A percentile compares a stretch with the other conserved stretches of the same genome.
Conservation (phyloP, 2,888 invertebrate genomes). For the Scelioninae gen. 1 region DNA sequence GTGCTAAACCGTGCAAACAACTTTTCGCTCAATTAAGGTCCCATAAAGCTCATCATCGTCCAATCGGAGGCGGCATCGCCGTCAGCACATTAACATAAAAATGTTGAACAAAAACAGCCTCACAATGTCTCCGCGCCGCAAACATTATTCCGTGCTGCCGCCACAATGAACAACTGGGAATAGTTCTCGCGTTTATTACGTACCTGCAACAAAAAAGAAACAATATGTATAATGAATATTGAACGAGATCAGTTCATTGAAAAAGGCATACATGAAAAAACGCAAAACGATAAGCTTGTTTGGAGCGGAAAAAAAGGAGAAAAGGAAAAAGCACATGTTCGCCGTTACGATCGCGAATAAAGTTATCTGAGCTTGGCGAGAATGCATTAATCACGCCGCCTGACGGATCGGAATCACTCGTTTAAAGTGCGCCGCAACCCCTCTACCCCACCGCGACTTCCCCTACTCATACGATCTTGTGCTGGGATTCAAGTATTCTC, state of each 20-base stretch:
- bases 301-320: conserved; percentile 7
- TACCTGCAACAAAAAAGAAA: conserved; percentile 70
- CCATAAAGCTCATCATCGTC: conserved; percentile 42
- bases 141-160: conserved; percentile 39
- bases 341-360: conserved; percentile 51
- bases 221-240: conserved; percentile 30
- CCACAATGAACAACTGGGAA: conserved; percentile 33
- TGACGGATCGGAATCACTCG: conserved; percentile 65
- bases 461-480: neutral
- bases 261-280: conserved; percentile 33
- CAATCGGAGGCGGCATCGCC: too few species aligned
- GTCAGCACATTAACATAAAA: too few species aligned
- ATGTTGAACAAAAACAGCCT: too few species aligned
- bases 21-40: conserved; percentile 42
- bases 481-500: conserved; percentile 30
- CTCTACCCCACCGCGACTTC: too few species aligned
- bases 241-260: conserved; percentile 46
- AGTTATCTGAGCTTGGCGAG: conserved; percentile 60
- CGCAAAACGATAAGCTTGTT: conserved; percentile 37
- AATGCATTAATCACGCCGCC: conserved; percentile 63
- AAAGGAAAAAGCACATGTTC: conserved; percentile 33
- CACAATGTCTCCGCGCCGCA: too few species aligned
- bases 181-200: conserved; percentile 54
- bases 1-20: conserved; percentile 23
- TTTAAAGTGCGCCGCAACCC: conserved; percentile 49